Percentiles rank a stretch among this genome's conserved stretches.
Conservation (phyloP, 1,140 invertebrate species). For the Phenacoccus solenopsis region DNA sequence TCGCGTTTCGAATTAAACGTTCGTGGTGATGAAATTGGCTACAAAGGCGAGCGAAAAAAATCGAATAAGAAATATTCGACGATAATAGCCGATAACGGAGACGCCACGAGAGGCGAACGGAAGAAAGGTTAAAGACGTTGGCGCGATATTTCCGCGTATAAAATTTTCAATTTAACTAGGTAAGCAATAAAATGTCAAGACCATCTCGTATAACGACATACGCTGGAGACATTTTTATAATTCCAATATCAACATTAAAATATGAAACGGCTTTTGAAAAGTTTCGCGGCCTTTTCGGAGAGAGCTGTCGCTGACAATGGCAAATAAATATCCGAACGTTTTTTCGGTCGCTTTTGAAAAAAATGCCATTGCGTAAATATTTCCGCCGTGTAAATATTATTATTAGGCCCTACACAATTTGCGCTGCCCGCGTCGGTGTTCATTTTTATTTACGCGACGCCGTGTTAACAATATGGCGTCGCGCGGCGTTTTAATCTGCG, state of each 20-base stretch:
- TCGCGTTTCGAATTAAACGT: too few species aligned
- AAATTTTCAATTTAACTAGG: constrained; percentile 3
- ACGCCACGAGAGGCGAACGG: too few species aligned
- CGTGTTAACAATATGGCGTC: neutral
- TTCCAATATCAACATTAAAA: neutral
- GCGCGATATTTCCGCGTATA: too few species aligned
- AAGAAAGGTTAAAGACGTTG: too few species aligned
- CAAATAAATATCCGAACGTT: neutral
- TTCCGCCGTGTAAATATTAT: constrained; percentile 1
- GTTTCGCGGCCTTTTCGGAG: neutral
- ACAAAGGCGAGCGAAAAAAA: too few species aligned
- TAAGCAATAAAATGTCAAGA: constrained; percentile 2
- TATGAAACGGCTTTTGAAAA: constrained; percentile 2
- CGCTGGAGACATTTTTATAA: neutral
- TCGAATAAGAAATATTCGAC: too few species aligned
- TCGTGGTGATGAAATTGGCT: too few species aligned
- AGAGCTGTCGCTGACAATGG: neutral
- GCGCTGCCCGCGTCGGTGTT: neutral
- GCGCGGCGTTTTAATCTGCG: neutral
- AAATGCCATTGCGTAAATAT: neutral
- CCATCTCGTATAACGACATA: constrained; percentile 1
- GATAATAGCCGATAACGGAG: too few species aligned
- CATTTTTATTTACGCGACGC: constrained; percentile 1
- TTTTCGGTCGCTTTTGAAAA: neutral
- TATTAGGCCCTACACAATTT: neutral